phyloP scores from a whole-genome alignment of 2,113 vertebrate species.

The Forbesichthys papilliferus region DNA sequence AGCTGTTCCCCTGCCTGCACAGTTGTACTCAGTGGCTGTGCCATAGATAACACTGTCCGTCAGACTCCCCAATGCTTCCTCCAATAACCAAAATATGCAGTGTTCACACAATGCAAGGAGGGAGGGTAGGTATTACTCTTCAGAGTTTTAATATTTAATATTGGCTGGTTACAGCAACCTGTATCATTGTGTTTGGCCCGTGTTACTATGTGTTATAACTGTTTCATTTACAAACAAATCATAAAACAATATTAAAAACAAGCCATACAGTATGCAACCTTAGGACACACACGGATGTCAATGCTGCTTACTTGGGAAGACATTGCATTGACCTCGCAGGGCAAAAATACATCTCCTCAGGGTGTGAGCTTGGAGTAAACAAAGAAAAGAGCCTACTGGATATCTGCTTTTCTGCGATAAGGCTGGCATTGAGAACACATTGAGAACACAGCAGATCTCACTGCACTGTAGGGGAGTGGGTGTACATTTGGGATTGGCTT shows the following conservation, averaged over 20 bases:
- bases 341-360: constrained; percentile 37
- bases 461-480: not conserved
- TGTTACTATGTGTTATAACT: not conserved
- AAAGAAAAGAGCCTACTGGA: constrained; percentile 38
- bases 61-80: constrained; percentile 32
- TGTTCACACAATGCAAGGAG: constrained; percentile 3
- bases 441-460: constrained; percentile 26
- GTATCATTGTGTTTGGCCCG: not conserved
- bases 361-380: constrained; percentile 42
- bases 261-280: not conserved
- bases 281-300: not conserved
- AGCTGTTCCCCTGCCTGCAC: constrained; percentile 43
- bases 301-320: constrained; percentile 4
- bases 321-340: constrained; percentile 38
- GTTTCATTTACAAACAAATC: not conserved
- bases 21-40: constrained; percentile 39
- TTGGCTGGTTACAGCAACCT: not conserved
- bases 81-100: constrained; percentile 24
- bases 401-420: constrained; percentile 54
- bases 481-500: constrained; percentile 32
- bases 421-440: constrained; percentile 33
- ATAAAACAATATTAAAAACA: not conserved
- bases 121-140: not conserved
- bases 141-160: not conserved
- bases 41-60: constrained; percentile 48